Conservation (phyloP, 2,888 invertebrate species). For the Orthosia cruda region DNA sequence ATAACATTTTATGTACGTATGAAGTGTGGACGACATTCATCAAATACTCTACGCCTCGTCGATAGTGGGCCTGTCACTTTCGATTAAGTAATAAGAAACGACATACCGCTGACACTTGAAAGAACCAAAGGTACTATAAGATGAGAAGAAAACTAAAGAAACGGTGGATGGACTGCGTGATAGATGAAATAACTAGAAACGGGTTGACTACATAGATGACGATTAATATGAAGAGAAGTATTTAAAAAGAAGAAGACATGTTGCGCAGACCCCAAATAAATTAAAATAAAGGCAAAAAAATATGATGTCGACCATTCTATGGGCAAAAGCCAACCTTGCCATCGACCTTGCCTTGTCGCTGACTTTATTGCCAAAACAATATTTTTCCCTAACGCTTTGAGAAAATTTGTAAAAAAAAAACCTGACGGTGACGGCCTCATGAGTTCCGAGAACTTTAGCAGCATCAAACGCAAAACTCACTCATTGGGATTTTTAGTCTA, state of each 20-base stretch:
- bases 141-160: background rate
- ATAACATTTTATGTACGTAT: conserved; percentile 42
- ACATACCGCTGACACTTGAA: background rate
- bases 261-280: background rate
- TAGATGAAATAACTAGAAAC: background rate
- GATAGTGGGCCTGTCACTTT: conserved; percentile 27
- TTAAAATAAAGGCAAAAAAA: background rate
- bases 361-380: background rate
- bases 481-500: background rate
- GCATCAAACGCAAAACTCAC: background rate
- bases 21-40: conserved; percentile 24
- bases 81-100: conserved; percentile 19
- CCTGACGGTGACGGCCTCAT: background rate
- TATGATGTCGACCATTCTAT: background rate
- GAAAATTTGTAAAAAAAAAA: background rate
- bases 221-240: background rate
- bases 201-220: background rate
- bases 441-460: background rate
- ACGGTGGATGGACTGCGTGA: background rate
- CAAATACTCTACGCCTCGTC: conserved; percentile 30
- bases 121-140: background rate
- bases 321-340: background rate
- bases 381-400: background rate
- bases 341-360: background rate
- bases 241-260: background rate